Evolutionary conservation across 2,888 invertebrate genomes (phyloP), one percentile per base, ranked within the genome.

Genomic region (Agriopis marginaria): DNA sequence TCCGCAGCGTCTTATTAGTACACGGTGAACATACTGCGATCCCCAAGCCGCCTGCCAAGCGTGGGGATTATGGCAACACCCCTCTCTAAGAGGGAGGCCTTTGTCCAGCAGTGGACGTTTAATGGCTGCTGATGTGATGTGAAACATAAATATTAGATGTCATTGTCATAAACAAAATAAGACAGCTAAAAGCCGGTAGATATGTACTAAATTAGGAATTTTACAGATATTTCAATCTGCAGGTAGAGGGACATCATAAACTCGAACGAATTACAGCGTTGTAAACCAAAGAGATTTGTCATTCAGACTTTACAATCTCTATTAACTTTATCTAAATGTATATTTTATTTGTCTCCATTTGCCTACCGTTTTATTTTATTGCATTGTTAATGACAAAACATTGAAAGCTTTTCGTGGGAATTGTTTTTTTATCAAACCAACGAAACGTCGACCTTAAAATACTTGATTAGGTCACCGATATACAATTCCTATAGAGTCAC

Each of bases 331-430:
- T 77, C 76, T 75, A 72, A 78, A 77, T 79, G 79, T 72, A 71
- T 77, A 73, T 77, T 78, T 79, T 78, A 79, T 75, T 77, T 75
- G 74, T 76, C 68, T 76, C 72, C 72, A 71, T 75, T 75, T 74
- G 77, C 77, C 77, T 78, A 79, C 79, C 74, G 79, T 78, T 76
- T 78, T 76, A 71, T 77, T 78, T 78, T 79, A 79, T 77, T 75
- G 65, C 74, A 68, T 72, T 72, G 73, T 73, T 74, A 76, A 75
- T 77, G 79, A 76, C 72, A 75, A 71, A 72, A 73, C 60, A 70
- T 74, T 77, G 74, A 77, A 77, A 76, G 76, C 77, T 76, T 77
- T 76, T 75, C 73, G 73, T 77, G 71, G 51, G 77, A 77, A 71
- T 73, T 68, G 58, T 75, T 72, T 75, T 63, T 75, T 77, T 74